These are phyloP conservation scores for Cataglyphis livida DNA, from an alignment of 2,888 invertebrate species.

Conservation along the genomic window DNA sequence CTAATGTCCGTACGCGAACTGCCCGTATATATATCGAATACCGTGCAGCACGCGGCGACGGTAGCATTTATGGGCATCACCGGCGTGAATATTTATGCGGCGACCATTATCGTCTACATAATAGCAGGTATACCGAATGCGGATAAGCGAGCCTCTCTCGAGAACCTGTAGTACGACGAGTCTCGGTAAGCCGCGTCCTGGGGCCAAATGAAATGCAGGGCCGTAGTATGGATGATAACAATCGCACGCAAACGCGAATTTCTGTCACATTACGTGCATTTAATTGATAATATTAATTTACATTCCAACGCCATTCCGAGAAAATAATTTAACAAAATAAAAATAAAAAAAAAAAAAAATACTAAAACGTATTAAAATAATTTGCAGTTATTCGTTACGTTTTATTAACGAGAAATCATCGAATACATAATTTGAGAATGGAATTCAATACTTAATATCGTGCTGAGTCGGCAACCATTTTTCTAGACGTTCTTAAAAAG, in stretches of 20 bases:
- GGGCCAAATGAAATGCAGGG: slow-evolving; percentile 60
- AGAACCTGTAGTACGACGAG: slow-evolving; percentile 50
- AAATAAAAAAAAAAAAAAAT: neutral
- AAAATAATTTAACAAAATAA: neutral
- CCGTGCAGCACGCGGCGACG: slow-evolving; percentile 73
- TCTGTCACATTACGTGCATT: neutral
- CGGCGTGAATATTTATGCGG: slow-evolving; percentile 85
- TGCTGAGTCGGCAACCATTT: slow-evolving; percentile 56
- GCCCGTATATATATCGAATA: slow-evolving; percentile 28
- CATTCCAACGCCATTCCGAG: neutral
- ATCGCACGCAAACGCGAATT: neutral
- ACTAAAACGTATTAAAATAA: neutral
- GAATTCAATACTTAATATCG: neutral
- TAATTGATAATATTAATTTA: neutral
- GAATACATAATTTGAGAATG: neutral
- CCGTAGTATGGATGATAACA: slow-evolving; percentile 41
- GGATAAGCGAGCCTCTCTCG: slow-evolving; percentile 72
- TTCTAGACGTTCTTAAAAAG: slow-evolving; percentile 20
- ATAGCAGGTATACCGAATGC: slow-evolving; percentile 79
- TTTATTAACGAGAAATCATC: neutral
- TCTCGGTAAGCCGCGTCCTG: slow-evolving; percentile 21
- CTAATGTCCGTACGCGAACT: slow-evolving; percentile 16
- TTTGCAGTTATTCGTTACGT: neutral
- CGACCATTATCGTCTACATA: slow-evolving; percentile 84
- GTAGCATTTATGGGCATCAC: slow-evolving; percentile 84